Percentiles rank a stretch among this genome's conserved stretches.
These are phyloP conservation scores for Phoxinus phoxinus DNA, from an alignment of 2,113 vertebrate species.

Conservation along the genomic window DNA sequence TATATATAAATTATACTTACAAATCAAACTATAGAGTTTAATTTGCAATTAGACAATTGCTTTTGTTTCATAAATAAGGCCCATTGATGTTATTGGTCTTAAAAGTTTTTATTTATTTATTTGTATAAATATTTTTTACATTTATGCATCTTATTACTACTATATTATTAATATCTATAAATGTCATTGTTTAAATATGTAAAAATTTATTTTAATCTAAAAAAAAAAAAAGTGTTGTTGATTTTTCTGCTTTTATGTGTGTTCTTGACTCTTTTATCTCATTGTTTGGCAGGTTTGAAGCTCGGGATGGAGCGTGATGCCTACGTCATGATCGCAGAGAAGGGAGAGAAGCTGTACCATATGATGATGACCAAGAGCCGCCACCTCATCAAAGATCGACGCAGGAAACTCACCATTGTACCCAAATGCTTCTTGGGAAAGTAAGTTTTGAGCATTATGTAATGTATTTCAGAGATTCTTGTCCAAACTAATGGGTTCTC, in stretches of 20 bases:
- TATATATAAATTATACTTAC: too few species aligned
- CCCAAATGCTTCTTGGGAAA: constrained; percentile 99
- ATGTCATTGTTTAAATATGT: neutral
- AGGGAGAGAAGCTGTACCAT: constrained; percentile 98
- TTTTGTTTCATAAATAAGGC: neutral
- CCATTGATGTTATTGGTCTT: neutral
- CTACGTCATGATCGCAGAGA: constrained; percentile 97
- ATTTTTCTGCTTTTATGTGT: neutral
- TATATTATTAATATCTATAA: too few species aligned
- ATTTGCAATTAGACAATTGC: neutral
- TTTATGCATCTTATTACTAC: too few species aligned
- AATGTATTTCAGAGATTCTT: constrained; percentile 24
- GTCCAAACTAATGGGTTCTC: neutral
- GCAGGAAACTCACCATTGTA: constrained; percentile 93
- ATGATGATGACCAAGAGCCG: constrained; percentile 97
- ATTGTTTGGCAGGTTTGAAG: constrained; percentile 83
- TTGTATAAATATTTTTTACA: neutral
- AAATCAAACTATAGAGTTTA: neutral
- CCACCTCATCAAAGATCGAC: constrained; percentile 94
- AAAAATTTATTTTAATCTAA: neutral
- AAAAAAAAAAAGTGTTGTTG: too few species aligned
- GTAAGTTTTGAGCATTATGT: constrained; percentile 79
- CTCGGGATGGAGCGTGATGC: constrained; percentile 97
- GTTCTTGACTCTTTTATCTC: constrained; percentile 16
- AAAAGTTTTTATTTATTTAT: neutral